Conservation (phyloP, 2,797 vertebrate genomes). For the Danio jaintianensis region DNA sequence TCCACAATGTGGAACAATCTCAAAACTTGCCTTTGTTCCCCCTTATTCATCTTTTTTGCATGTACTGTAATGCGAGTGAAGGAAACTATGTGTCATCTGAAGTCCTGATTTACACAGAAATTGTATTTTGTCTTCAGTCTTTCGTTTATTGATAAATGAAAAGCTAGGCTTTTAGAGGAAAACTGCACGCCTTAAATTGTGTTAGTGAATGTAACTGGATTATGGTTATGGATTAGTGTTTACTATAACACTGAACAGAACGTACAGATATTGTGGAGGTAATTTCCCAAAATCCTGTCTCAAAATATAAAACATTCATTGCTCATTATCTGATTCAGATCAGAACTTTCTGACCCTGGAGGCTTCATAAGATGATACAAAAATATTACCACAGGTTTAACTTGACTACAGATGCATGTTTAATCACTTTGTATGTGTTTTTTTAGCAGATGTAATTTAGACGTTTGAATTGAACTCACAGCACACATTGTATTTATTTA, state of each 20-base stretch:
- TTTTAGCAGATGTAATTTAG: background rate
- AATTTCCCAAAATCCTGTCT: constrained; percentile 30
- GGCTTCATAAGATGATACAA: constrained; percentile 13
- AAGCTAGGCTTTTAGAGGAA: constrained; percentile 23
- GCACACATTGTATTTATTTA: constrained; percentile 22
- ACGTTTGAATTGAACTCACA: background rate
- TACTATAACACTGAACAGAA: constrained; percentile 34
- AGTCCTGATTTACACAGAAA: constrained; percentile 33
- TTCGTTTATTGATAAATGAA: constrained; percentile 32
- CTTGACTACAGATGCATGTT: constrained; percentile 8
- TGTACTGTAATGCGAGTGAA: background rate
- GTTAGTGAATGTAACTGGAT: constrained; percentile 15
- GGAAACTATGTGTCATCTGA: constrained; percentile 39
- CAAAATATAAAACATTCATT: constrained; percentile 17
- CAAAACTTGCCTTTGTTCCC: constrained; percentile 17
- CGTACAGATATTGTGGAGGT: constrained; percentile 5
- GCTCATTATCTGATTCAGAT: constrained; percentile 21
- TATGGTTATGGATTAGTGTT: too few relatives aligned
- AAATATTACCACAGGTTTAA: constrained; percentile 12
- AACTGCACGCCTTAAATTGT: constrained; percentile 17
- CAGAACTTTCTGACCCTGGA: constrained; percentile 24
- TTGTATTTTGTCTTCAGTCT: background rate
- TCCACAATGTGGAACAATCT: constrained; percentile 10
- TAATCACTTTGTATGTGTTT: background rate
- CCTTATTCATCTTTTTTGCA: constrained; percentile 1